Conservation (phyloP, 2,797 vertebrate genomes). For the Smutsia temminckii region DNA sequence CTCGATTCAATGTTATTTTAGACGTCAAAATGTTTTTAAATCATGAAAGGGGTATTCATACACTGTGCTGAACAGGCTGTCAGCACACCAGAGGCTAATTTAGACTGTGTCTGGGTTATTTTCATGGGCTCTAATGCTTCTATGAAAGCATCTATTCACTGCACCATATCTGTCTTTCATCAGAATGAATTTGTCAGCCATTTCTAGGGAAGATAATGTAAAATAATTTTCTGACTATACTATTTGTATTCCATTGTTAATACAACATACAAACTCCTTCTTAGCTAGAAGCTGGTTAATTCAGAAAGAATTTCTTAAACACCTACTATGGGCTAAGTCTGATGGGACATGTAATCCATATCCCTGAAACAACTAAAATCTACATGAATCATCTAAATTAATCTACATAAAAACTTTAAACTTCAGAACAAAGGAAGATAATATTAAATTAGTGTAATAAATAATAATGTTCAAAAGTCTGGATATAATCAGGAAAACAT, state of each 20-base stretch:
- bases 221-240: constrained; percentile 49
- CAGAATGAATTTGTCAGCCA: constrained; percentile 45
- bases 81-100: constrained; percentile 42
- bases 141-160: constrained; percentile 65
- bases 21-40: constrained; percentile 65
- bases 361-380: constrained; percentile 31
- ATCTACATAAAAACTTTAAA: background rate
- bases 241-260: constrained; percentile 34
- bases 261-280: background rate
- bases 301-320: constrained; percentile 15
- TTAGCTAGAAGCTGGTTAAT: constrained; percentile 8
- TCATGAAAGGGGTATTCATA: constrained; percentile 67
- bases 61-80: constrained; percentile 9
- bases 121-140: background rate
- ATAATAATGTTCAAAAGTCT: background rate
- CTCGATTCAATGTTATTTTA: constrained; percentile 58
- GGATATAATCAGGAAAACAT: background rate
- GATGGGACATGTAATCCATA: background rate
- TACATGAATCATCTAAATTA: background rate
- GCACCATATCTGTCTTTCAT: constrained; percentile 54
- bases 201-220: constrained; percentile 47
- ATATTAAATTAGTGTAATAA: background rate
- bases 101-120: constrained; percentile 36
- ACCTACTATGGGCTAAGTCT: background rate
- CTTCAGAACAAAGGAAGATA: background rate